Conservation (phyloP, 2,113 vertebrate species). For the Odobenus rosmarus region DNA sequence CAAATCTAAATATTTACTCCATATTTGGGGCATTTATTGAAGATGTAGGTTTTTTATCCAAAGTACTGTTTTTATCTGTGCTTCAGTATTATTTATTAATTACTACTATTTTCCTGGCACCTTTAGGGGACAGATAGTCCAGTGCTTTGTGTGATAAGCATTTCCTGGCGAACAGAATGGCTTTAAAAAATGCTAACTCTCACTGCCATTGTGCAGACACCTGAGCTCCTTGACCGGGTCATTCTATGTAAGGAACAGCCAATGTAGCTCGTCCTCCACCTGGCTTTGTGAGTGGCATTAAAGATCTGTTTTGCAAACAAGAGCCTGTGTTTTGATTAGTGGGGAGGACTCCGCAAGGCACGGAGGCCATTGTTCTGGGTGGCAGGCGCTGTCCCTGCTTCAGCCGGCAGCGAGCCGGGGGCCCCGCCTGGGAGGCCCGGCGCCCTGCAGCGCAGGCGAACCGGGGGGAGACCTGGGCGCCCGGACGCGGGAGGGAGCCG, state of each 20-base stretch:
- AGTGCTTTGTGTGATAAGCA: neutral
- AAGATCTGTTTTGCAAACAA: slow-evolving; percentile 53
- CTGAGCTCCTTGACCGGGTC: neutral
- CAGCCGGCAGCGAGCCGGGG: neutral
- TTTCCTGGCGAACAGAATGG: neutral
- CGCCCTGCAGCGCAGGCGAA: neutral
- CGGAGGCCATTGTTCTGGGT: slow-evolving; percentile 66
- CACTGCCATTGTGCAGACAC: neutral
- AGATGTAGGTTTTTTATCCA: neutral
- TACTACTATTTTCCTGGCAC: neutral
- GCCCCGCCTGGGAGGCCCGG: neutral
- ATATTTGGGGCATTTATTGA: neutral
- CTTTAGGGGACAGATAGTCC: neutral
- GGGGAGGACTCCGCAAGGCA: slow-evolving; percentile 5
- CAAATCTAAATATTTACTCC: neutral
- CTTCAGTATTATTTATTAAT: neutral
- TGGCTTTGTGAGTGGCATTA: slow-evolving; percentile 27
- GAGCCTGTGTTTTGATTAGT: slow-evolving; percentile 6
- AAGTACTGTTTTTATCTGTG: neutral
- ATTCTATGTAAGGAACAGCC: neutral
- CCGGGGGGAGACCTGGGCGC: neutral
- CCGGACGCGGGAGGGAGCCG: neutral
- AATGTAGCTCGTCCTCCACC: neutral
- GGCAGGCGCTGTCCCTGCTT: neutral
- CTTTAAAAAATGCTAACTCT: neutral